phyloP scores from a whole-genome alignment of 2,888 invertebrate species.

The Caprella mutica region DNA sequence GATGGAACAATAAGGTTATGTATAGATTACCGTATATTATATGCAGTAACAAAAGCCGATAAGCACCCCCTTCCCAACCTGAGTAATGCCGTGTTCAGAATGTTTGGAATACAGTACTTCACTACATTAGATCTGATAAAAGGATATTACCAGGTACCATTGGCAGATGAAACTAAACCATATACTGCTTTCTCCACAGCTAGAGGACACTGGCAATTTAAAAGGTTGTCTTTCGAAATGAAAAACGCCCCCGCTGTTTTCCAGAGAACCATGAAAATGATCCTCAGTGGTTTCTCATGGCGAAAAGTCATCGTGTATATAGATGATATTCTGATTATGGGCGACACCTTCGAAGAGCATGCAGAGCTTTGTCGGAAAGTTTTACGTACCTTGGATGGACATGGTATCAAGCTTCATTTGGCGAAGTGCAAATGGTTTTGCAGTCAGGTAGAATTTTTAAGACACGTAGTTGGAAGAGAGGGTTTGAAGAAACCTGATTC shows the following conservation, averaged over 20 bases:
- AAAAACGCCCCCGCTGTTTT: conserved; percentile 4
- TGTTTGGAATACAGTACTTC: conserved; percentile 2
- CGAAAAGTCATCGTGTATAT: not conserved
- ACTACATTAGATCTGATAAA: conserved; percentile 1
- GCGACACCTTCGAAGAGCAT: not conserved
- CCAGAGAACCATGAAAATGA: not conserved
- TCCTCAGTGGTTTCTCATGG: not conserved
- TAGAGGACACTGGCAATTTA: not conserved
- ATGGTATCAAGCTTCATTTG: not conserved
- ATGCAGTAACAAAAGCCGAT: not conserved
- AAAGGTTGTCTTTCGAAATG: not conserved
- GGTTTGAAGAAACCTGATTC: not conserved
- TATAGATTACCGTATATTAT: not conserved
- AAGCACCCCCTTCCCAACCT: not conserved
- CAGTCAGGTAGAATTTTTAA: not conserved
- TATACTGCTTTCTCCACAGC: not conserved
- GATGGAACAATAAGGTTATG: not conserved
- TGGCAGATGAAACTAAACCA: not conserved
- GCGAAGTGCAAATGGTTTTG: not conserved
- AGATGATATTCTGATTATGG: conserved; percentile 2
- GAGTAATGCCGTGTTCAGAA: not conserved
- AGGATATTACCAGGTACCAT: not conserved
- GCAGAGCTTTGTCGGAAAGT: not conserved
- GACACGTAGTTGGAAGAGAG: not conserved
- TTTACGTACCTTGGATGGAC: not conserved